Conservation (phyloP, 1,140 invertebrate species). For the Drosophila asahinai region DNA sequence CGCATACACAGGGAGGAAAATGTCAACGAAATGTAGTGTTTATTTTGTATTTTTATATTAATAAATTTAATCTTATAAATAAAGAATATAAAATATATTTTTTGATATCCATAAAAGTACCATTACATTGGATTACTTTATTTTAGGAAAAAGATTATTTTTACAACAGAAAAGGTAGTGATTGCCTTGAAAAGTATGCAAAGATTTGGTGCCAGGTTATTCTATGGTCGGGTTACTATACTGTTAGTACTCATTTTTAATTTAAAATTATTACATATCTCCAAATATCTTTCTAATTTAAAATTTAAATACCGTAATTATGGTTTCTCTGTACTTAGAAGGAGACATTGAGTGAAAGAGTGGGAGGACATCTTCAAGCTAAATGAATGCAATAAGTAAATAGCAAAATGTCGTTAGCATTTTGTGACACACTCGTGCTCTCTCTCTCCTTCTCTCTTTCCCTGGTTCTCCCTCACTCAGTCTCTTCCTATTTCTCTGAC, state of each 20-base stretch:
- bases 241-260: background rate
- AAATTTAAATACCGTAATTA: too few relatives aligned
- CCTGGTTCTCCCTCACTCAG: background rate
- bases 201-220: background rate
- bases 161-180: too few relatives aligned
- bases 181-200: background rate
- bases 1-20: constrained; percentile 16
- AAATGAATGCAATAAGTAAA: constrained; percentile 85
- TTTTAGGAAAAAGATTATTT: too few relatives aligned
- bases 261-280: background rate
- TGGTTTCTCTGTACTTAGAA: background rate
- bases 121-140: too few relatives aligned
- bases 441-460: background rate
- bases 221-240: background rate
- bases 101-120: too few relatives aligned
- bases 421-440: constrained; percentile 67
- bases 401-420: constrained; percentile 84
- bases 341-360: constrained; percentile 4
- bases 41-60: too few relatives aligned
- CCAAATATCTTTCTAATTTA: background rate
- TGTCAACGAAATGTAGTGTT: background rate
- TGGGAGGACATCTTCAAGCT: constrained; percentile 48
- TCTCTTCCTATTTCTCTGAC: constrained; percentile 12
- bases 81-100: too few relatives aligned
- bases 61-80: too few relatives aligned